Conservation (phyloP, 2,797 vertebrate species). For the Chromis chromis region DNA sequence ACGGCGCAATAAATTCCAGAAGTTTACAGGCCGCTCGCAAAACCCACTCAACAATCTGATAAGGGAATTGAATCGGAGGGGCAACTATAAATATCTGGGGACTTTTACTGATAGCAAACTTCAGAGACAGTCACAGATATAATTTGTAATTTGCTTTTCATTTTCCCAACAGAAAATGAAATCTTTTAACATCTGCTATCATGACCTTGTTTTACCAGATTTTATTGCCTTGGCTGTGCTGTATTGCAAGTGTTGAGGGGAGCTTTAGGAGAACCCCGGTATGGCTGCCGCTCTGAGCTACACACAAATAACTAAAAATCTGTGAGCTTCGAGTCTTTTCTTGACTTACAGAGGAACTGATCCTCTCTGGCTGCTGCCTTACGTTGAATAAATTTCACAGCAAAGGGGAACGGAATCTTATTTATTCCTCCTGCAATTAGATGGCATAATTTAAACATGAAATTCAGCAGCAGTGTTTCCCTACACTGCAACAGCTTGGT, state of each 20-base stretch:
- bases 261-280: conserved; percentile 15
- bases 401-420: conserved; percentile 17
- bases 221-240: conserved; percentile 10
- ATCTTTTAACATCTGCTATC: conserved; percentile 29
- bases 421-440: conserved; percentile 43
- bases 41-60: conserved; percentile 47
- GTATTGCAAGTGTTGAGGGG: conserved; percentile 2
- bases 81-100: conserved; percentile 53
- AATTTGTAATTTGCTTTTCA: conserved; percentile 46
- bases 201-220: conserved; percentile 38
- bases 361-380: conserved; percentile 35
- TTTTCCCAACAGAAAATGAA: conserved; percentile 31
- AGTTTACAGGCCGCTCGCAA: conserved; percentile 35
- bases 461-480: conserved; percentile 31
- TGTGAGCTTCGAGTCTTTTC: conserved; percentile 33
- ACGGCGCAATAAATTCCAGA: conserved; percentile 41
- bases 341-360: conserved; percentile 44
- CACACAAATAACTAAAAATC: conserved; percentile 42
- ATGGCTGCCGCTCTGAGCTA: conserved; percentile 22
- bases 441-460: conserved; percentile 53
- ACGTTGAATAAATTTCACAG: conserved; percentile 30
- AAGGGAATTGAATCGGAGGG: conserved; percentile 48
- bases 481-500: conserved; percentile 27
- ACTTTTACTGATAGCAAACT: conserved; percentile 40
- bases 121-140: conserved; percentile 46